phyloP scores from a whole-genome alignment of 2,113 vertebrate species.

The Indicator maculatus region DNA sequence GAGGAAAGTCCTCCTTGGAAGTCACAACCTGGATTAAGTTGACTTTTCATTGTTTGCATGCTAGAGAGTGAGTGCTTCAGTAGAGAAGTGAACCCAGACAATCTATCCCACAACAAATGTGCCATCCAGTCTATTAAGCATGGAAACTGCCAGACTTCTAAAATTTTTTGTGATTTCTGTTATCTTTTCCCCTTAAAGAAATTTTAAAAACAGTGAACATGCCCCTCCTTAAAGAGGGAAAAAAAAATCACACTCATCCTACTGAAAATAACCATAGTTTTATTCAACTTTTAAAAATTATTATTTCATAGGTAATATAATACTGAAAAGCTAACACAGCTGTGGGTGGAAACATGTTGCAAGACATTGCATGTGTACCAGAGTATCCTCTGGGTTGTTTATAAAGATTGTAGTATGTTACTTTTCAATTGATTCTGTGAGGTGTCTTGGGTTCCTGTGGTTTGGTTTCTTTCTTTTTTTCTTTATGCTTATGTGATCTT shows the following conservation, averaged over 20 bases:
- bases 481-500: background rate
- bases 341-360: background rate
- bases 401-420: background rate
- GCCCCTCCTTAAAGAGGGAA: background rate
- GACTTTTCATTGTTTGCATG: background rate
- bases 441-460: background rate
- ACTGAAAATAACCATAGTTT: background rate
- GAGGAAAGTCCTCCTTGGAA: background rate
- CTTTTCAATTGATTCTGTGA: fast-evolving
- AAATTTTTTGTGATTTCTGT: background rate
- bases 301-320: background rate
- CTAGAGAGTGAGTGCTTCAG: background rate
- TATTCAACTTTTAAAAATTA: background rate
- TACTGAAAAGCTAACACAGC: background rate
- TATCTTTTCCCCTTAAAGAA: background rate
- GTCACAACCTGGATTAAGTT: background rate
- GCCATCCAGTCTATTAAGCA: background rate
- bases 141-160: background rate
- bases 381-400: background rate
- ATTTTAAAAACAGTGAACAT: background rate
- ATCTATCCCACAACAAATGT: background rate
- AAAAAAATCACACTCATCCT: fast-evolving
- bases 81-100: background rate
- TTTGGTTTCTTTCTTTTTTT: background rate
- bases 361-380: background rate